These are phyloP conservation scores for Blastobasis lacticolella DNA, from an alignment of 2,888 invertebrate genomes.

Conservation along the genomic window DNA sequence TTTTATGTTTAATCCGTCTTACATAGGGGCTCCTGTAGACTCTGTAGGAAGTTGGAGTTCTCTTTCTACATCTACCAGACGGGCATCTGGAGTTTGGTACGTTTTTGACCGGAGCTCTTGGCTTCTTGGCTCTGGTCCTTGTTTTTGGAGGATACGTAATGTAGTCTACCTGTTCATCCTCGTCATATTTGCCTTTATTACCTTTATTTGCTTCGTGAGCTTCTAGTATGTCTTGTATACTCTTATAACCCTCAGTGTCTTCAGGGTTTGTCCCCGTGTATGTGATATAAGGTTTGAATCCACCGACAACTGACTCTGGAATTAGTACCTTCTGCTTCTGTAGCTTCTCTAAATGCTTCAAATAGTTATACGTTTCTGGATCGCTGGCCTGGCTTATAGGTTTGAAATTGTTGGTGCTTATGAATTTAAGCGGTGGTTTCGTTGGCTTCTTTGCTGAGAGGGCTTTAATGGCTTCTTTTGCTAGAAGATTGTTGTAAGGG, in stretches of 20 bases:
- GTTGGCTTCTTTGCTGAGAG: conserved; percentile 25
- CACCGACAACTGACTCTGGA: conserved; percentile 21
- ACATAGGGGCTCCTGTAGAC: conserved; percentile 41
- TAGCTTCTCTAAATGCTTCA: conserved; percentile 45
- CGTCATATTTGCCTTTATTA: conserved; percentile 20
- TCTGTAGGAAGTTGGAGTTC: conserved; percentile 26
- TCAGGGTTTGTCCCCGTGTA: conserved; percentile 25
- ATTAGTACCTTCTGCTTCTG: conserved; percentile 30
- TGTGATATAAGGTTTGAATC: conserved; percentile 32
- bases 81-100: conserved; percentile 32
- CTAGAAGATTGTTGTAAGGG: conserved; percentile 23
- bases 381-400: conserved; percentile 47
- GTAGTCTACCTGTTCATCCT: conserved; percentile 28
- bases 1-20: conserved; percentile 38
- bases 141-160: conserved; percentile 26
- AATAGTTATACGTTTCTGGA: conserved; percentile 53
- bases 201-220: conserved; percentile 50
- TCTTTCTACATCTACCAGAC: conserved; percentile 42
- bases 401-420: conserved; percentile 43
- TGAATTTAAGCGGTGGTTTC: conserved; percentile 34
- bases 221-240: conserved; percentile 54
- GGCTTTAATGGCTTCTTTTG: conserved; percentile 17
- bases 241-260: conserved; percentile 41
- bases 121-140: conserved; percentile 27
- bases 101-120: conserved; percentile 22